phyloP scores from a whole-genome alignment of 2,797 vertebrate species.

The Coreius guichenoti region DNA sequence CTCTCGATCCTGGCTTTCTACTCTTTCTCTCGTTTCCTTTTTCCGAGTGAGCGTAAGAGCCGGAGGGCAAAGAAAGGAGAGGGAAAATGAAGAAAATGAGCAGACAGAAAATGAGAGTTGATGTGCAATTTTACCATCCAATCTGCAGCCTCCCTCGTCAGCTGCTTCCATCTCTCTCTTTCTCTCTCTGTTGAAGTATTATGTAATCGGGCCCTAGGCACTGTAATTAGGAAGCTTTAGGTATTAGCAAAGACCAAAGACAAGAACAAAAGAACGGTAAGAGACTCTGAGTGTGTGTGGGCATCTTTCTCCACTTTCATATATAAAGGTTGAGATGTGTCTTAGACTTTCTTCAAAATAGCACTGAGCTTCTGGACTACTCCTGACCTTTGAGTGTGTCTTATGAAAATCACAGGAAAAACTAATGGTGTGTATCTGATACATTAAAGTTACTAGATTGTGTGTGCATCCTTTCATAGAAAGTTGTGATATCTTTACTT shows the following conservation, averaged over 20 bases:
- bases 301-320: constrained; percentile 1
- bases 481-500: not conserved
- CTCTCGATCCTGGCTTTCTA: not conserved
- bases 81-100: constrained; percentile 23
- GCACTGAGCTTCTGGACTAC: not conserved
- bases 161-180: constrained; percentile 35
- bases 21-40: constrained; percentile 6
- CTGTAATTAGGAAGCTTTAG: constrained; percentile 40
- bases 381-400: constrained; percentile 10
- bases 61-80: constrained; percentile 32
- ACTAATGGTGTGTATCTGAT: not conserved
- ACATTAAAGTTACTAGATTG: not conserved
- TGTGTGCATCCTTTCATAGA: not conserved
- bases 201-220: constrained; percentile 36
- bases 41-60: not conserved
- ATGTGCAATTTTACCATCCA: constrained; percentile 48
- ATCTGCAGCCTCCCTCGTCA: constrained; percentile 7
- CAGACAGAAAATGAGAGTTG: constrained; percentile 26
- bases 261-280: constrained; percentile 47
- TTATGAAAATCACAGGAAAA: constrained; percentile 4
- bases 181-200: constrained; percentile 45
- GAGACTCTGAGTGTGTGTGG: constrained; percentile 29
- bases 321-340: constrained; percentile 8
- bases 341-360: constrained; percentile 2
- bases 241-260: constrained; percentile 60